Percentiles rank a stretch among this genome's conserved stretches.
phyloP scores from a whole-genome alignment of 2,113 vertebrate species.

The Puntigrus tetrazona region DNA sequence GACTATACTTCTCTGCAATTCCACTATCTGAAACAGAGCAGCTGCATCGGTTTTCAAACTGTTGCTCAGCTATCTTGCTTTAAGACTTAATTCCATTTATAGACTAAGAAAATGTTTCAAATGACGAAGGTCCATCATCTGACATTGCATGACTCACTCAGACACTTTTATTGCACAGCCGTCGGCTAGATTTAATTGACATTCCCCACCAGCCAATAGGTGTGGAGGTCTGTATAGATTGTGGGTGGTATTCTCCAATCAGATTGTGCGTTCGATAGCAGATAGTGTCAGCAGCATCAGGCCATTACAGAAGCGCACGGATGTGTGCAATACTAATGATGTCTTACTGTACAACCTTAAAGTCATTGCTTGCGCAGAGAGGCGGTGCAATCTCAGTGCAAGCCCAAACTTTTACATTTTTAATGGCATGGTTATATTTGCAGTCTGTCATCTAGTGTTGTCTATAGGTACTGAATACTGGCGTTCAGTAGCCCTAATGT shows the following conservation, averaged over 20 bases:
- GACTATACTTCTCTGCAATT: neutral
- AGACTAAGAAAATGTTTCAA: neutral
- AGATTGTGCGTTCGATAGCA: conserved; percentile 23
- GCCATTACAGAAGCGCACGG: conserved; percentile 22
- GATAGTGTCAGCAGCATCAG: conserved; percentile 39
- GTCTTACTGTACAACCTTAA: conserved; percentile 40
- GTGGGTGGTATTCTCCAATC: conserved; percentile 29
- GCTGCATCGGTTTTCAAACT: neutral
- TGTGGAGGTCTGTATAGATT: neutral
- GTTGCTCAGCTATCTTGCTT: neutral
- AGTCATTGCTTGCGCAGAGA: conserved; percentile 18
- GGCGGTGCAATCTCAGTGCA: neutral
- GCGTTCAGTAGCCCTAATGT: neutral
- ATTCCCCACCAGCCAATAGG: neutral
- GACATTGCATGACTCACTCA: conserved; percentile 23
- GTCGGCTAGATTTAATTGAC: neutral
- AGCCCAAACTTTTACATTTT: conserved; percentile 6
- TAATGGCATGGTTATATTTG: neutral
- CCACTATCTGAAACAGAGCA: neutral
- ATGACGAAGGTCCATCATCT: conserved; percentile 19
- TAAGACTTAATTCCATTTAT: neutral
- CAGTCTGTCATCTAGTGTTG: neutral
- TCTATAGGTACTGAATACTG: neutral
- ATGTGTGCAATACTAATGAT: conserved; percentile 42
- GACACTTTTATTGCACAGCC: conserved; percentile 9